phyloP scores from a whole-genome alignment of 2,888 invertebrate species.

The Calameuta pallipes region DNA sequence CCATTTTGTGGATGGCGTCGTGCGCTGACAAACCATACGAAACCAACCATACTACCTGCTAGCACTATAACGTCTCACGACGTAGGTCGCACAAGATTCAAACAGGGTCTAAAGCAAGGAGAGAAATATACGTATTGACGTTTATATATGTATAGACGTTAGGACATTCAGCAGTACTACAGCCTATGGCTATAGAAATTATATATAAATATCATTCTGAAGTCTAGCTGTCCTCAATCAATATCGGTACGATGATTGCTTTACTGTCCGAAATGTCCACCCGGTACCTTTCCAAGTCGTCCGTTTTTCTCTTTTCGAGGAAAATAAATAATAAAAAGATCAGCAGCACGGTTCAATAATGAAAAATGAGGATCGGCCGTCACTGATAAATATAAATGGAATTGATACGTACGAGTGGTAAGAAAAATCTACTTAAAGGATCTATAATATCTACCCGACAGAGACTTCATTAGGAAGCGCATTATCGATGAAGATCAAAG shows the following conservation, averaged over 20 bases:
- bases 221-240: not conserved
- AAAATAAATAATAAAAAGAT: not conserved
- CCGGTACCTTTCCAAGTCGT: not conserved
- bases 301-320: not conserved
- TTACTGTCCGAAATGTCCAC: not conserved
- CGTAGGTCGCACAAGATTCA: not conserved
- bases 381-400: not conserved
- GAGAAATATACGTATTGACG: not conserved
- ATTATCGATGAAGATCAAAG: not conserved
- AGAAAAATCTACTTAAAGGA: not conserved
- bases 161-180: not conserved
- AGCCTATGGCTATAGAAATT: not conserved
- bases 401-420: not conserved
- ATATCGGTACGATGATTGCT: not conserved
- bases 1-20: conserved; percentile 12
- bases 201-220: not conserved
- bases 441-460: not conserved
- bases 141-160: not conserved
- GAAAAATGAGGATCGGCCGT: not conserved
- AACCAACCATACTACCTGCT: not conserved
- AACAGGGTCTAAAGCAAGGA: not conserved
- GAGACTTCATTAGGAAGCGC: not conserved
- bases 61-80: not conserved
- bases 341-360: not conserved
- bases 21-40: not conserved